A percentile compares a stretch with the other conserved stretches of the same genome.
Conservation (phyloP, 1,140 invertebrate genomes). For the Pygmarrhopalites habei region DNA sequence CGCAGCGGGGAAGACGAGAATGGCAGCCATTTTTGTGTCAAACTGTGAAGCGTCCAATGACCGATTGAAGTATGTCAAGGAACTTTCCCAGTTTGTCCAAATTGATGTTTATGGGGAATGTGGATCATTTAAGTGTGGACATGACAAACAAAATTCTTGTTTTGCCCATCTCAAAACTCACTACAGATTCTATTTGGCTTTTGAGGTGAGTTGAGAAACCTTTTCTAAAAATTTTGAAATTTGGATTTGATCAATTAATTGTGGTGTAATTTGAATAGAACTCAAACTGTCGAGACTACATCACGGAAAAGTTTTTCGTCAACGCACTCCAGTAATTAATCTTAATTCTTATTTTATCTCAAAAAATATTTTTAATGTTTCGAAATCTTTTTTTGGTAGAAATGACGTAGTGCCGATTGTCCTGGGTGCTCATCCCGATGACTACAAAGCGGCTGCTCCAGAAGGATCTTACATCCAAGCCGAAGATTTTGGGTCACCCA, state of each 20-base stretch:
- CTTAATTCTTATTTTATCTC: too few species aligned
- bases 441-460: conserved; percentile 53
- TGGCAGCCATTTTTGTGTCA: conserved; percentile 50
- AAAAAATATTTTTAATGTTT: conserved; percentile 48
- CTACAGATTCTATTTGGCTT: conserved; percentile 21
- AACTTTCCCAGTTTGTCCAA: conserved; percentile 50
- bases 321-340: conserved; percentile 68
- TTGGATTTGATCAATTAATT: too few species aligned
- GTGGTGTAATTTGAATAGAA: too few species aligned
- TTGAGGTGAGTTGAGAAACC: too few species aligned
- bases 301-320: conserved; percentile 93
- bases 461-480: conserved; percentile 58
- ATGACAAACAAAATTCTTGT: neutral
- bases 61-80: conserved; percentile 50
- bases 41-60: conserved; percentile 51
- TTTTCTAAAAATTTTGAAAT: too few species aligned
- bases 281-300: conserved; percentile 90
- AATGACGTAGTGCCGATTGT: conserved; percentile 57
- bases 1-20: conserved; percentile 6
- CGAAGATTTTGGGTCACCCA: conserved; percentile 47
- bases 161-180: neutral
- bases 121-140: conserved; percentile 44
- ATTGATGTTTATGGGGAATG: conserved; percentile 64
- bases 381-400: conserved; percentile 90
- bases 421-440: conserved; percentile 51